phyloP scores from a whole-genome alignment of 2,113 vertebrate species.

The Pao palembangensis region DNA sequence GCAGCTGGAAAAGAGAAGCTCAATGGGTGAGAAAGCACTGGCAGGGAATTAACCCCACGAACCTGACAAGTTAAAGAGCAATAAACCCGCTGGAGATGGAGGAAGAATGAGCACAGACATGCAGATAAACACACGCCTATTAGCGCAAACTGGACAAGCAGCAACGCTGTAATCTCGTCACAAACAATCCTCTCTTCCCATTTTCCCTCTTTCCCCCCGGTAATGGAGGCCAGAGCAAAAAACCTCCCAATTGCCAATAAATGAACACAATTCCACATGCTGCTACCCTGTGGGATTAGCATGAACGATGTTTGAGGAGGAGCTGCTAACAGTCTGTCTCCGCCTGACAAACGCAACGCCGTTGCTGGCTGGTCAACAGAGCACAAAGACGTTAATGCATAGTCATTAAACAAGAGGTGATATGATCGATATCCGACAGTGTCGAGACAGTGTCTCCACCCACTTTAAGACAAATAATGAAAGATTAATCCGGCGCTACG shows the following conservation, averaged over 20 bases:
- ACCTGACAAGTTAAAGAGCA: slow-evolving; percentile 35
- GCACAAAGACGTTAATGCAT: background rate
- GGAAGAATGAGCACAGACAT: slow-evolving; percentile 16
- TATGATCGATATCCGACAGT: background rate
- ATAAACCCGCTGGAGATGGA: slow-evolving; percentile 20
- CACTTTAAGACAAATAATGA: background rate
- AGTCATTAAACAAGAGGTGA: slow-evolving; percentile 3
- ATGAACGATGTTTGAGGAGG: slow-evolving; percentile 35
- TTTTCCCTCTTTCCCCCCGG: slow-evolving; percentile 2
- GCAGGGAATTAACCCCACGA: slow-evolving; percentile 50
- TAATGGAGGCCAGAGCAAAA: background rate
- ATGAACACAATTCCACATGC: slow-evolving; percentile 58
- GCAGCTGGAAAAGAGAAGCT: slow-evolving; percentile 55
- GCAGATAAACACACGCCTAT: slow-evolving; percentile 20
- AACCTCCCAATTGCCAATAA: slow-evolving; percentile 49
- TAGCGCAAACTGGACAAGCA: slow-evolving; percentile 9
- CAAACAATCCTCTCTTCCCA: slow-evolving; percentile 13
- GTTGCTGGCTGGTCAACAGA: slow-evolving; percentile 7
- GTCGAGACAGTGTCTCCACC: background rate
- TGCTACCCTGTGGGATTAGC: slow-evolving; percentile 36
- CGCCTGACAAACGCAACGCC: slow-evolving; percentile 10
- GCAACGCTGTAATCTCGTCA: slow-evolving; percentile 7
- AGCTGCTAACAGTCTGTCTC: slow-evolving; percentile 28
- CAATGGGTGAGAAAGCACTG: slow-evolving; percentile 40
- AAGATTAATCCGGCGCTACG: background rate